Percentiles rank a stretch among this genome's conserved stretches.
Evolutionary conservation across 30 jellyfish, hydroid and myxozoan species (phyloP).

Genomic region (Chrysaora quinquecirrha): DNA sequence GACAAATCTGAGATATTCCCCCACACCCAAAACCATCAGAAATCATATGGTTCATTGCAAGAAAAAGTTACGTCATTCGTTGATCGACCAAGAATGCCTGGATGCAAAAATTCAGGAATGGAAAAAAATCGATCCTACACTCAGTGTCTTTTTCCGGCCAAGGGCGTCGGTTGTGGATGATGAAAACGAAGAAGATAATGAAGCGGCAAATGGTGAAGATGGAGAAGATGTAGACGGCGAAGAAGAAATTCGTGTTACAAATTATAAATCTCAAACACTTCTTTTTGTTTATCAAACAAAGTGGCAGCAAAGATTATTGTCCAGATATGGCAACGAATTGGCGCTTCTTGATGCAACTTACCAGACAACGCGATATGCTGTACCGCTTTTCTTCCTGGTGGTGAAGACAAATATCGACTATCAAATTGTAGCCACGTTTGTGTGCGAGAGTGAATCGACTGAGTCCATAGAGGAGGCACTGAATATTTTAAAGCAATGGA

Average conservation of each 20-base stretch:
- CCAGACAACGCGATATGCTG: not conserved
- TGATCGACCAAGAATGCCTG: slow-evolving; percentile 25
- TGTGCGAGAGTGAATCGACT: not conserved
- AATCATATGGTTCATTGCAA: slow-evolving; percentile 9
- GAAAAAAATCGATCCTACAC: slow-evolving; percentile 6
- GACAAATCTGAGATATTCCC: slow-evolving; percentile 27
- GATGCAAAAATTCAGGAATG: slow-evolving; percentile 9
- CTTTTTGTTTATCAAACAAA: not conserved
- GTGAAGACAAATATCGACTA: slow-evolving; percentile 3
- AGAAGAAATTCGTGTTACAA: not conserved
- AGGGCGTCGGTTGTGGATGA: not conserved
- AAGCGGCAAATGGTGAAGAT: not conserved
- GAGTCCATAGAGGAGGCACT: not conserved
- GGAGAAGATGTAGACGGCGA: not conserved
- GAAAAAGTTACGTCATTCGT: not conserved
- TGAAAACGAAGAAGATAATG: not conserved
- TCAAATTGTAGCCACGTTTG: slow-evolving; percentile 7
- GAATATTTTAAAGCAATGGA: not conserved
- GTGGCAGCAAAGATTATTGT: not conserved
- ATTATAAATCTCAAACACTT: not conserved
- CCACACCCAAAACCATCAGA: not conserved
- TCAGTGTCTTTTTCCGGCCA: slow-evolving; percentile 14
- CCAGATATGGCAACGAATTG: not conserved
- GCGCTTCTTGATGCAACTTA: not conserved
- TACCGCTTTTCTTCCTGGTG: not conserved